Base-by-base conservation (phyloP, 1,140 invertebrate genomes). In the Drosophila leontia region DNA sequence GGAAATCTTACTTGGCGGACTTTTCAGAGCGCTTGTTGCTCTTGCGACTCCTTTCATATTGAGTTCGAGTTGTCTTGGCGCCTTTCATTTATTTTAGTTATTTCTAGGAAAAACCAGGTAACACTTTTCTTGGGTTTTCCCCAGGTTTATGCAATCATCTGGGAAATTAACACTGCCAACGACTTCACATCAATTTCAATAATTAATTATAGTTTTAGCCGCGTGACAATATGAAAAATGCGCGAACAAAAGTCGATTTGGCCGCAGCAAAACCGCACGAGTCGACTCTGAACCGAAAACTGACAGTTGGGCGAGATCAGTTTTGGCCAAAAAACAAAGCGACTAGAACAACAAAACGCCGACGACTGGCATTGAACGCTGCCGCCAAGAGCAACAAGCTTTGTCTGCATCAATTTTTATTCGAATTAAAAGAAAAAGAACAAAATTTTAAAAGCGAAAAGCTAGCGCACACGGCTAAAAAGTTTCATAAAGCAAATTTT, bases 291-390 rank as follows among this genome's bases (percentile, higher is more conserved):
- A 85, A 81, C 78, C 45, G 81, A 85, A 90, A 90, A 90, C 85
- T 91, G 90, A 91, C 90, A 91, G 80, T 91, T 91, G 72, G 80
- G 82, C 90, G 90, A 91, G 77, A 91, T 91, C 90, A 91, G 86
- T 91, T 90, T 91, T 91, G 82, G 70, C 78, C 75, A 90, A 90
- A 88, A 72, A 78, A 75, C 65, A 75, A 65, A 60, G 48, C 84
- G 82, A 91, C 83, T 81, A 91, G 72, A 81, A 91, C 77, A 91
- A 91, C 80, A 91, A 84, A 56, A 65, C 72, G 83, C 85, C 85
- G 64, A 90, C 81, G 85, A 85, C 68, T 90, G 85, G 84, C 84
- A 87, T 87, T 90, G 85, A 90, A 91, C 80, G 78, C 82, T 67
- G 63, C 63, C 63, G 85, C 85, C 85, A 90, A 90, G 85, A 90